Conservation (phyloP, 2,113 vertebrate genomes). For the Epinephelus fuscoguttatus region DNA sequence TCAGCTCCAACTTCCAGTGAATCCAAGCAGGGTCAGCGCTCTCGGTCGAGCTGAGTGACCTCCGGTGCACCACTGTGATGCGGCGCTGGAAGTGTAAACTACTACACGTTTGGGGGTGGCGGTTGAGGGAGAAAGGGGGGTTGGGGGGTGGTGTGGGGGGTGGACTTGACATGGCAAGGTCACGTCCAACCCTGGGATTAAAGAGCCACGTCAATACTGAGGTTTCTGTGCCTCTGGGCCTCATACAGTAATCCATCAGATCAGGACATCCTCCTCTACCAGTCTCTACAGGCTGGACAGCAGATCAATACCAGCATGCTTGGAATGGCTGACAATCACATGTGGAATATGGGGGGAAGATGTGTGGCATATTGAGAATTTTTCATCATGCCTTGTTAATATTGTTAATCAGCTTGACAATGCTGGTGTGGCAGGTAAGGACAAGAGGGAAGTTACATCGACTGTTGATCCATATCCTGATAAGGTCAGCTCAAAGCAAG, state of each 20-base stretch:
- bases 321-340: constrained; percentile 75
- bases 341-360: constrained; percentile 63
- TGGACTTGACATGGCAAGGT: constrained; percentile 80
- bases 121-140: constrained; percentile 12
- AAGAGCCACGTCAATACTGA: constrained; percentile 83
- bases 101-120: constrained; percentile 31
- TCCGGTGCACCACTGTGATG: constrained; percentile 38
- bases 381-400: constrained; percentile 48
- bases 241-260: constrained; percentile 87
- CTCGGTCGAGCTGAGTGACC: constrained; percentile 47
- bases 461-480: constrained; percentile 65
- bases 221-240: constrained; percentile 83
- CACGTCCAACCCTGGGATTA: constrained; percentile 85
- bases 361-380: constrained; percentile 55
- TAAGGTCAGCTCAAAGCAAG: constrained; percentile 56
- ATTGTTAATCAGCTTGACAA: constrained; percentile 45
- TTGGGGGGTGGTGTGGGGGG: neutral
- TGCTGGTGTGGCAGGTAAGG: neutral
- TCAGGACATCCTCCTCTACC: constrained; percentile 83
- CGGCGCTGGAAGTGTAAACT: constrained; percentile 46
- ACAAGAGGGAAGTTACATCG: constrained; percentile 41
- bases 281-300: constrained; percentile 78
- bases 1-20: constrained; percentile 28
- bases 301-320: constrained; percentile 78
- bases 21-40: constrained; percentile 29